Evolutionary conservation across 2,797 vertebrate species (phyloP).

Genomic region (Anguilla megastoma): DNA sequence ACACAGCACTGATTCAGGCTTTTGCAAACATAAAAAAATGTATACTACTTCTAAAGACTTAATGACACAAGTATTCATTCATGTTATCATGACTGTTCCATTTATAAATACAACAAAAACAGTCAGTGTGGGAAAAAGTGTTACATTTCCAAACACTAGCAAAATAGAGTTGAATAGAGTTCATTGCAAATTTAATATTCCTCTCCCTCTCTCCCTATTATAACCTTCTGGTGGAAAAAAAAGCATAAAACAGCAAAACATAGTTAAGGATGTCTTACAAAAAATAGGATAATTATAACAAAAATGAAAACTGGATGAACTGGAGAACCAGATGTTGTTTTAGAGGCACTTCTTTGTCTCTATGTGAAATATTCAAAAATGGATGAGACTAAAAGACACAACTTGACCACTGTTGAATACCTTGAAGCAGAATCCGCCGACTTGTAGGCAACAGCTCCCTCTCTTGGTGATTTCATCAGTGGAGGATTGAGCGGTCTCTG

Average conservation of each 20-base stretch:
- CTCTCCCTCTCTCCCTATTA: background rate
- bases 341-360: background rate
- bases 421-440: background rate
- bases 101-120: background rate
- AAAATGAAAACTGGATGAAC: background rate
- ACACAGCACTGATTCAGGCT: background rate
- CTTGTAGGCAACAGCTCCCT: slow-evolving; percentile 30
- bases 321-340: background rate
- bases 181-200: background rate
- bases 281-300: background rate
- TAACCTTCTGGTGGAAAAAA: background rate
- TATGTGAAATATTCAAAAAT: background rate
- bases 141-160: background rate
- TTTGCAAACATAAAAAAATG: background rate
- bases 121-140: background rate
- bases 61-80: background rate
- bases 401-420: background rate
- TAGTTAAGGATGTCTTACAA: background rate
- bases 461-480: slow-evolving; percentile 8
- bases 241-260: background rate
- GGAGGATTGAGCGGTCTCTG: background rate
- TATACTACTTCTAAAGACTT: background rate
- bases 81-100: background rate
- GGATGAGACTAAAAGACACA: background rate
- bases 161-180: background rate